Base-by-base conservation (phyloP, 2,888 invertebrate genomes). In the Eristalis tenax region DNA sequence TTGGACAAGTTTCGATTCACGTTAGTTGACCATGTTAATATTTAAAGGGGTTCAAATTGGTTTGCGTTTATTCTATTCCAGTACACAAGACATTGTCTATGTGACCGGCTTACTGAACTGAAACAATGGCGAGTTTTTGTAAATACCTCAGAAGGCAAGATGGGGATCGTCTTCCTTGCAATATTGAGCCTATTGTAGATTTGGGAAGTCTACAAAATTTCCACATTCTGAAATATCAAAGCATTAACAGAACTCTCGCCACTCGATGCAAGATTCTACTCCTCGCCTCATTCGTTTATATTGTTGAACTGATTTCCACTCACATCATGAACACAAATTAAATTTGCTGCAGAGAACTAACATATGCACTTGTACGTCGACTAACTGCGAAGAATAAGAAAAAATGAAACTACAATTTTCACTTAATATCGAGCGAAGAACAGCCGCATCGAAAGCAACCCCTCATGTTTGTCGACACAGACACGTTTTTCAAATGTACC, bases 401-500 rank as follows among this genome's bases (percentile, higher is more conserved):
- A 69, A 57, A 40, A 15, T 32, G 15, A 38, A 35, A 32, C 66
- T 43, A 38, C 50, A 57, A 71, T 65, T 43, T 81, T 70, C 70
- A 75, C 75, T 57, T 63, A 69, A 57, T 64, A 75, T 75, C 32
- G 63, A 69, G 40, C 50, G 13, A 50, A 40, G 38, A 35, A 56
- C 13, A 71, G 15, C 56, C 77, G 38, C 64, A 43, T 18, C 43
- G 18, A 57, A 71, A 65, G 15, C 73, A 69, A 64, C 59, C 70
- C 76, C 65, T 18, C 40, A 40, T 40, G 6, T 23, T 2, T 59
- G 8, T 23, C 64, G 63, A 50, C 50, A 38, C 28, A 70, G 80
- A 76, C 84, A 85, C 71, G 80, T 80, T 84, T 74, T 71, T 40
- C 61, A 56, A 76, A 80, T 65, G 74, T 69, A 23, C 73, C 85